These are phyloP conservation scores for Caranx ignobilis DNA, from an alignment of 2,113 vertebrate species.

Conservation along the genomic window DNA sequence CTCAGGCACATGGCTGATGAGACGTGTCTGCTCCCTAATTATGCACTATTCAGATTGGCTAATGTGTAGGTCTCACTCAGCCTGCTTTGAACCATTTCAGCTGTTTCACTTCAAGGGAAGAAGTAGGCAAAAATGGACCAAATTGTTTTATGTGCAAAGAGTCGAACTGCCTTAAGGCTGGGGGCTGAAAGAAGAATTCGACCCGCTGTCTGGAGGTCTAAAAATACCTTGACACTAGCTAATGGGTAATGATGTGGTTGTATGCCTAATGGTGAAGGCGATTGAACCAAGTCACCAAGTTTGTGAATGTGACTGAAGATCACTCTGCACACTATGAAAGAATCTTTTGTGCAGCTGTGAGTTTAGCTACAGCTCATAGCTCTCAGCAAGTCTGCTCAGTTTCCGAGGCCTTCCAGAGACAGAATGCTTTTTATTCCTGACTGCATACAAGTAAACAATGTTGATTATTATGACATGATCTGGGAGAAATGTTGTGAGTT, in stretches of 20 bases:
- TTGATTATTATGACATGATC: conserved; percentile 3
- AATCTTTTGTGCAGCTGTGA: conserved; percentile 31
- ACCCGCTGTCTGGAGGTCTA: conserved; percentile 34
- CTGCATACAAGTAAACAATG: neutral
- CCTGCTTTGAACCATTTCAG: conserved; percentile 50
- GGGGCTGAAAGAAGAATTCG: conserved; percentile 54
- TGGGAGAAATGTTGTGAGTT: neutral
- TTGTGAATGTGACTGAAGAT: conserved; percentile 11
- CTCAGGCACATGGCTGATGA: conserved; percentile 50
- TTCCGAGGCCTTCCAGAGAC: conserved; percentile 7
- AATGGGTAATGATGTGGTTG: conserved; percentile 49
- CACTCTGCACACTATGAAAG: conserved; percentile 16
- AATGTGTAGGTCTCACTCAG: conserved; percentile 16
- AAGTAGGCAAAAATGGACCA: conserved; percentile 38
- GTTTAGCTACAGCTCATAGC: neutral
- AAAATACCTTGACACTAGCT: conserved; percentile 52
- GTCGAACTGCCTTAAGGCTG: conserved; percentile 43
- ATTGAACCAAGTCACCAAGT: conserved; percentile 11
- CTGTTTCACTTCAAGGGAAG: conserved; percentile 54
- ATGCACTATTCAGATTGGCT: conserved; percentile 22
- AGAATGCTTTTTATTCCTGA: neutral
- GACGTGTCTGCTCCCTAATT: conserved; percentile 51
- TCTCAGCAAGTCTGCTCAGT: conserved; percentile 10
- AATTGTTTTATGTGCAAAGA: conserved; percentile 40
- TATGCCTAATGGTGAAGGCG: conserved; percentile 17